A percentile compares a stretch with the other conserved stretches of the same genome.
These are phyloP conservation scores for Adelosebastes latens DNA, from an alignment of 2,797 vertebrate genomes.

Conservation along the genomic window DNA sequence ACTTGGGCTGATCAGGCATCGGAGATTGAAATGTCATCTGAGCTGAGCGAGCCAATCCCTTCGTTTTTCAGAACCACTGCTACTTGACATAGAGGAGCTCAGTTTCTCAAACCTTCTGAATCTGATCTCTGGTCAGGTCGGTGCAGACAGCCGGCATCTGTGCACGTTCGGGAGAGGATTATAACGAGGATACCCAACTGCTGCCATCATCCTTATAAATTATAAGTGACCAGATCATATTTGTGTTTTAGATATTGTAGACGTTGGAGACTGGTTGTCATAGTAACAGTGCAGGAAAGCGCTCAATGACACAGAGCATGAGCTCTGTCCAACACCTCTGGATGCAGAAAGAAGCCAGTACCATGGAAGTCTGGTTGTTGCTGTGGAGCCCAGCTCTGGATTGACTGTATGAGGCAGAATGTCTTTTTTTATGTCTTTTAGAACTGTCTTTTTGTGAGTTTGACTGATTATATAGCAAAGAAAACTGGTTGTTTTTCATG, in stretches of 20 bases:
- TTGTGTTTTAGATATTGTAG: conserved; percentile 9
- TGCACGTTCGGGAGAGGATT: background rate
- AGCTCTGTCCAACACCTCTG: background rate
- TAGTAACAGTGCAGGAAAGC: conserved; percentile 29
- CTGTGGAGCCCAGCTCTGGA: background rate
- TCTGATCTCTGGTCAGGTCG: background rate
- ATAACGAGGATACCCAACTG: background rate
- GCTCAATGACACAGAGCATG: background rate
- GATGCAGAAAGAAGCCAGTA: background rate
- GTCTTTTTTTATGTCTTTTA: background rate
- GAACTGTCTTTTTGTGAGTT: background rate
- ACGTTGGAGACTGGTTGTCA: conserved; percentile 26
- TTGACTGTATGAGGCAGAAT: background rate
- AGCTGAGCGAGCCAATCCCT: background rate
- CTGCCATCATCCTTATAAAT: background rate
- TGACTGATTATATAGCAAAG: background rate
- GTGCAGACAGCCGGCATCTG: background rate
- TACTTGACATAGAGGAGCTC: background rate
- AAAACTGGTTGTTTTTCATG: background rate
- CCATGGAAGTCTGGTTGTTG: background rate
- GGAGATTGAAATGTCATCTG: background rate
- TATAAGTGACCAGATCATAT: conserved; percentile 4
- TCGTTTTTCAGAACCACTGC: background rate
- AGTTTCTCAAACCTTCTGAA: background rate
- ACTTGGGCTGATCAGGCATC: background rate